These are phyloP conservation scores for Syncerus caffer DNA, from an alignment of 2,797 vertebrate genomes.

Conservation along the genomic window DNA sequence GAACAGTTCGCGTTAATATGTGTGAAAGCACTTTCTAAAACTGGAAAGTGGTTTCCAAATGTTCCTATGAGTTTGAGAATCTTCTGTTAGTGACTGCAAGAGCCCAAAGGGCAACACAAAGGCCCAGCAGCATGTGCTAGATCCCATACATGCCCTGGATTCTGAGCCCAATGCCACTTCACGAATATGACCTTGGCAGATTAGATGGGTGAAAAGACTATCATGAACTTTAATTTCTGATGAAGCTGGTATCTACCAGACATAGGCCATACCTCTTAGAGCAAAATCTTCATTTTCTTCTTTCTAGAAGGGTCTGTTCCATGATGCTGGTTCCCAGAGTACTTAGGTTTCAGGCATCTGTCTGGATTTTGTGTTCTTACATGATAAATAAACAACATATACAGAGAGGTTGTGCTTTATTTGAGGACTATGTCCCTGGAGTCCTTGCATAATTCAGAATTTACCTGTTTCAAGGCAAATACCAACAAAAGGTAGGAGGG, in stretches of 20 bases:
- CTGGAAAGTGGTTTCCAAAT: background rate
- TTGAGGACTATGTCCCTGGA: background rate
- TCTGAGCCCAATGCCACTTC: background rate
- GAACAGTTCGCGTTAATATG: no score
- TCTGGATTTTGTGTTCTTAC: background rate
- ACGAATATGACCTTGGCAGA: background rate
- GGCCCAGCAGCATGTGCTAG: background rate
- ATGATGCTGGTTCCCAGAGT: background rate
- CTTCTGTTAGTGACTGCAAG: background rate
- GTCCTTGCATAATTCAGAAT: background rate
- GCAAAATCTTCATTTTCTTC: background rate
- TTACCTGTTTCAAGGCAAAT: background rate
- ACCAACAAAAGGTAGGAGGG: background rate
- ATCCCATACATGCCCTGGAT: background rate
- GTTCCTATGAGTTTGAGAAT: background rate
- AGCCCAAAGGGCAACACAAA: background rate
- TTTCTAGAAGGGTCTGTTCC: background rate
- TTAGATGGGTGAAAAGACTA: background rate
- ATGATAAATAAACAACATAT: background rate
- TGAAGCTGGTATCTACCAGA: background rate
- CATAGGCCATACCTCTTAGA: background rate
- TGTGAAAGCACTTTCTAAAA: background rate
- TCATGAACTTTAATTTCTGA: background rate
- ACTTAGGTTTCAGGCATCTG: background rate
- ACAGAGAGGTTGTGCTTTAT: background rate